Conservation (phyloP, 92 coral and sea anemone genomes). For the Desmophyllum pertusum region DNA sequence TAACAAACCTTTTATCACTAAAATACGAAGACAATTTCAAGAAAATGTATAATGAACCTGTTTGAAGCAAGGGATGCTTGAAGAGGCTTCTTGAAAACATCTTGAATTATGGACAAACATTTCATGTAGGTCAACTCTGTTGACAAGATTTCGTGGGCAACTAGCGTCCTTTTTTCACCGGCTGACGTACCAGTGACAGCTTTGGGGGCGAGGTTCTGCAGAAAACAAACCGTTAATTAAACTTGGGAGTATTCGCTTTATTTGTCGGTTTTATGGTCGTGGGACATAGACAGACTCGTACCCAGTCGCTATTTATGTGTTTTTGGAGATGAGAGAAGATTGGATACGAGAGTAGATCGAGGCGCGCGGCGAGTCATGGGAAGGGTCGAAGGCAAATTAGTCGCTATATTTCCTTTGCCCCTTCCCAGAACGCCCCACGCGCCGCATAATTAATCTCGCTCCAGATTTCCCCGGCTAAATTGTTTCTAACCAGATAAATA, state of each 20-base stretch:
- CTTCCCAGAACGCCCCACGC: no score
- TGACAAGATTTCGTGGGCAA: slow-evolving; percentile 84
- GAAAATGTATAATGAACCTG: slow-evolving; percentile 52
- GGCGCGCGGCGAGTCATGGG: no score
- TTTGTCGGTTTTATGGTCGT: no score
- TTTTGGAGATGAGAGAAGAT: no score
- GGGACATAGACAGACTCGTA: no score
- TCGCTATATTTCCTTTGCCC: no score
- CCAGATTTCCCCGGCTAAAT: no score
- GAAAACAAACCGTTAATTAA: not conserved
- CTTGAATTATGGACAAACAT: slow-evolving; percentile 65
- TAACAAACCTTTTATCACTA: not conserved
- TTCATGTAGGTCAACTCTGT: slow-evolving; percentile 83
- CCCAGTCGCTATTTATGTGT: no score
- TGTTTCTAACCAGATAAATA: no score
- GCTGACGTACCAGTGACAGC: slow-evolving; percentile 51
- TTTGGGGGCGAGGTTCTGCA: slow-evolving; percentile 25
- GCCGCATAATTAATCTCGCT: no score
- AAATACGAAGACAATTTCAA: not conserved
- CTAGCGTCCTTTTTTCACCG: slow-evolving; percentile 70
- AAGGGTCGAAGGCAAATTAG: no score
- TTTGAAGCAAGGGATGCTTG: slow-evolving; percentile 86
- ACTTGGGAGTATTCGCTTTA: not conserved
- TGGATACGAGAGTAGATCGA: no score
- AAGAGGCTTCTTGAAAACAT: slow-evolving; percentile 81